Conservation (phyloP, 2,797 vertebrate genomes). For the Hylomyscus alleni region DNA sequence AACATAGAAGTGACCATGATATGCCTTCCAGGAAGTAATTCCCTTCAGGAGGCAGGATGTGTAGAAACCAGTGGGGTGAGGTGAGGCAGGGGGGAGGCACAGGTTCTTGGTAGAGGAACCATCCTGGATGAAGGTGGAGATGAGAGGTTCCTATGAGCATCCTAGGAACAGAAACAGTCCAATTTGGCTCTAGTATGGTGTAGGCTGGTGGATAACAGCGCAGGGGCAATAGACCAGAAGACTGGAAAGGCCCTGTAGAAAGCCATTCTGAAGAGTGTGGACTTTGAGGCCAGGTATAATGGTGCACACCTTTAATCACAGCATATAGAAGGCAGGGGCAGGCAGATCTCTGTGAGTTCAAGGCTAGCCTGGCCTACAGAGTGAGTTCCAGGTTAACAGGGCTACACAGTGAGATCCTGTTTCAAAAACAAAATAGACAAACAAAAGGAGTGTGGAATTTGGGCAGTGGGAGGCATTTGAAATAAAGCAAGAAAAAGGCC, state of each 20-base stretch:
- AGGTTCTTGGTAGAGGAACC: background rate
- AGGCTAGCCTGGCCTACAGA: background rate
- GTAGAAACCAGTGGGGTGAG: background rate
- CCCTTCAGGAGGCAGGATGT: background rate
- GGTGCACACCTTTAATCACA: background rate
- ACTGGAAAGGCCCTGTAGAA: background rate
- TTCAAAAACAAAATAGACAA: background rate
- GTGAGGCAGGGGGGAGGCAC: background rate
- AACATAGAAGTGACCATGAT: background rate
- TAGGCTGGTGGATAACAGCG: too few species aligned
- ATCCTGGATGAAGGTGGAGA: background rate
- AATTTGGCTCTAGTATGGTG: background rate
- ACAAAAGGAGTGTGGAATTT: background rate
- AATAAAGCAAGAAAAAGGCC: background rate
- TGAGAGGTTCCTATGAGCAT: background rate
- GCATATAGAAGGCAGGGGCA: background rate
- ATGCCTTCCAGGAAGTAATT: background rate
- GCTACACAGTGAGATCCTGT: background rate
- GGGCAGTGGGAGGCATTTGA: too few species aligned
- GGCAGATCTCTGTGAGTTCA: background rate
- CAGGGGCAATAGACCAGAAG: background rate
- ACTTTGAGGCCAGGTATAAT: background rate
- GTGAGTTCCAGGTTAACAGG: background rate
- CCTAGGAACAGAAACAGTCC: background rate
- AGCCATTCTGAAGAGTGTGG: background rate